These are phyloP conservation scores for Orbicella faveolata DNA, from an alignment of 64 coral and sea anemone species.

Conservation along the genomic window DNA sequence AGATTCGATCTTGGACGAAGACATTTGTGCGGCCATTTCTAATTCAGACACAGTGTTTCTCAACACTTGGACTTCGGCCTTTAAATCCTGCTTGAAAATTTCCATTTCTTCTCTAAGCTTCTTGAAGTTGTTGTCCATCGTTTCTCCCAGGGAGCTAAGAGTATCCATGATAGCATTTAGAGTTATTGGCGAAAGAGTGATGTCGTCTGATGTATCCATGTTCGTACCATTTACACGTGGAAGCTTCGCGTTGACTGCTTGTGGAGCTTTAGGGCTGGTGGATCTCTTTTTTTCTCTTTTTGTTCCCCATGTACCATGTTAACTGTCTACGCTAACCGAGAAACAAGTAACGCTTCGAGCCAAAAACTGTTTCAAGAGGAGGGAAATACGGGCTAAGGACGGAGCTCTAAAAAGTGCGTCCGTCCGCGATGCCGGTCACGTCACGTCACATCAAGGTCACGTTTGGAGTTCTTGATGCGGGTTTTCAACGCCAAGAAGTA, in stretches of 20 bases:
- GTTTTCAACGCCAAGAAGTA: no score
- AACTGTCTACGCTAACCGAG: no score
- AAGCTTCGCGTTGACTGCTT: neutral
- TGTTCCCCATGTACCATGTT: neutral
- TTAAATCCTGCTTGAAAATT: conserved; percentile 3
- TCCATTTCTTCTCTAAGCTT: neutral
- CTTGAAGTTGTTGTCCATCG: neutral
- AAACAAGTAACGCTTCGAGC: no score
- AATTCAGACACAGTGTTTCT: neutral
- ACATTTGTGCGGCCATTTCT: neutral
- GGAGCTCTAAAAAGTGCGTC: no score
- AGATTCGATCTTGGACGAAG: conserved; percentile 2
- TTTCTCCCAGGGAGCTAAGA: neutral
- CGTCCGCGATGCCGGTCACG: no score
- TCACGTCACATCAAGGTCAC: no score
- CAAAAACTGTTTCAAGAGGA: no score
- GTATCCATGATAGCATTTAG: conserved; percentile 10
- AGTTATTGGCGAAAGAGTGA: conserved; percentile 7
- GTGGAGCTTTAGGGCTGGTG: neutral
- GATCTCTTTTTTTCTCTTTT: conserved; percentile 10
- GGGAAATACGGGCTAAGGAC: no score
- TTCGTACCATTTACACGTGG: neutral
- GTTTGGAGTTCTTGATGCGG: no score
- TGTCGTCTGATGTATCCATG: neutral
- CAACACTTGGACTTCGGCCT: conserved; percentile 1